These are phyloP conservation scores for Pangasianodon gigas DNA, from an alignment of 2,113 vertebrate species.

Conservation along the genomic window DNA sequence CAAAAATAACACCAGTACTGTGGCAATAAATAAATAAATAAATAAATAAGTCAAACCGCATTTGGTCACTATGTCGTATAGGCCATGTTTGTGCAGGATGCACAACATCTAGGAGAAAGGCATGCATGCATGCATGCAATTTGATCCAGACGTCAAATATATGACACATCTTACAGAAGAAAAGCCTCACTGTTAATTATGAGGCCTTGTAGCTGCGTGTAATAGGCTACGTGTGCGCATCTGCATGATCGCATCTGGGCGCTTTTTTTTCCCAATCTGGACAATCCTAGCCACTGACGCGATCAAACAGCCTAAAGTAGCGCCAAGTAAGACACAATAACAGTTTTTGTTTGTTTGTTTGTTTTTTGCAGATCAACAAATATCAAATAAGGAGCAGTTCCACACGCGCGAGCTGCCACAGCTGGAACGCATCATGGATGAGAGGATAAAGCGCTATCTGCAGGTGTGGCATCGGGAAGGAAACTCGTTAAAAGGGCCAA, in stretches of 20 bases:
- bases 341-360: not conserved
- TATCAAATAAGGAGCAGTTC: not conserved
- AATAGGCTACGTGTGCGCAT: not conserved
- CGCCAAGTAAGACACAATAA: not conserved
- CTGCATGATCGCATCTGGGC: not conserved
- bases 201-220: not conserved
- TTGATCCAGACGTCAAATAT: not conserved
- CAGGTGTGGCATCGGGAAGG: conserved; percentile 40
- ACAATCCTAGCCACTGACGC: not conserved
- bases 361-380: not conserved
- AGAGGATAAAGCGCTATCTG: not conserved
- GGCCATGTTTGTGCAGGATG: not conserved
- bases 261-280: not conserved
- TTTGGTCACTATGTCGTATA: not conserved
- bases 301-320: not conserved
- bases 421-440: not conserved
- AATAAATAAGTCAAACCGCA: not conserved
- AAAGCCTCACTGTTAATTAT: not conserved
- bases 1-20: not conserved
- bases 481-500: not conserved
- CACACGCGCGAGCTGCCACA: not conserved
- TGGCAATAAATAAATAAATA: not conserved
- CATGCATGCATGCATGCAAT: not conserved
- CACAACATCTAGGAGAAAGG: not conserved
- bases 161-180: not conserved